Conservation (phyloP, 2,113 vertebrate genomes). For the Dromas ardeola region DNA sequence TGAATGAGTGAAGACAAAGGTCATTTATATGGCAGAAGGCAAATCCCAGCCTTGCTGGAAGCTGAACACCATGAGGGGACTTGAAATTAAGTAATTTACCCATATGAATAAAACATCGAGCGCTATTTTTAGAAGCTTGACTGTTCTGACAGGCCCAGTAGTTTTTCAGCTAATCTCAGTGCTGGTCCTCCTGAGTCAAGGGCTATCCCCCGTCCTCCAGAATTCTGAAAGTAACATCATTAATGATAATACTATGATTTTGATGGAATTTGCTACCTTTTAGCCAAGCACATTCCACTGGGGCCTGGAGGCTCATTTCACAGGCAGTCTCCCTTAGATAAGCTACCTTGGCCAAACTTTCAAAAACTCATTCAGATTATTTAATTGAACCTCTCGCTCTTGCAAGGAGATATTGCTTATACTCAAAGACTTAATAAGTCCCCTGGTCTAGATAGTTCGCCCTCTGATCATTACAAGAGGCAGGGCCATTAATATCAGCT, state of each 20-base stretch:
- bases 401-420: neutral
- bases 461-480: neutral
- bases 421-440: constrained; percentile 21
- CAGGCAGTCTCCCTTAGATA: neutral
- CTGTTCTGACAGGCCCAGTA: neutral
- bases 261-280: constrained; percentile 28
- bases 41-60: neutral
- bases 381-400: constrained; percentile 14
- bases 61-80: neutral
- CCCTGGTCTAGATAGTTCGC: neutral
- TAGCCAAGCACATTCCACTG: neutral
- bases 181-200: neutral
- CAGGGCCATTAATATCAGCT: neutral
- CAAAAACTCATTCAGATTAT: constrained; percentile 7
- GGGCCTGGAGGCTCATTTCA: neutral
- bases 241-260: neutral
- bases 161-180: neutral
- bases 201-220: neutral
- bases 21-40: neutral
- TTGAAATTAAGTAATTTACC: constrained; percentile 14
- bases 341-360: constrained; percentile 23
- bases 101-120: neutral
- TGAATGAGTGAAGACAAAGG: neutral
- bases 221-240: neutral
- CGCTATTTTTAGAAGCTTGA: neutral